These are phyloP conservation scores for Entomobrya proxima DNA, from an alignment of 2,888 invertebrate genomes.

Conservation along the genomic window DNA sequence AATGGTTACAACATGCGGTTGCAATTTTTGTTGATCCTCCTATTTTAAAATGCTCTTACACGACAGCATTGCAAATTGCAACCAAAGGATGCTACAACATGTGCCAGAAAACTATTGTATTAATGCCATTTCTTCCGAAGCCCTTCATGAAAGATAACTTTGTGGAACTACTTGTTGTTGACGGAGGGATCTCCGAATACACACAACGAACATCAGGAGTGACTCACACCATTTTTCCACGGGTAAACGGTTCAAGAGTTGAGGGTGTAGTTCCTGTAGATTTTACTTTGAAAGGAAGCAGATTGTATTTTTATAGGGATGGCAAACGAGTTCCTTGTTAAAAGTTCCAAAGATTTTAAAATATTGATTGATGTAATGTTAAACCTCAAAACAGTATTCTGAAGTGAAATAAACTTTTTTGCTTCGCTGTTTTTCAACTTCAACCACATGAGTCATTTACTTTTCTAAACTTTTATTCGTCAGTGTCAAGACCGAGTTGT, in stretches of 20 bases:
- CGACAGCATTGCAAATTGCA: slow-evolving; percentile 32
- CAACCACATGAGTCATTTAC: background rate
- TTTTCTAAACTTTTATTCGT: background rate
- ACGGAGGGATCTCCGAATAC: background rate
- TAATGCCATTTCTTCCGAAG: slow-evolving; percentile 35
- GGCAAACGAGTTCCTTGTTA: background rate
- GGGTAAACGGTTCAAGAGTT: background rate
- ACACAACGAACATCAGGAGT: background rate
- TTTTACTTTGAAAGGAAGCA: slow-evolving; percentile 19
- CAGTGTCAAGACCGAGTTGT: background rate
- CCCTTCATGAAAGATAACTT: slow-evolving; percentile 31
- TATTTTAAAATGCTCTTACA: slow-evolving; percentile 40
- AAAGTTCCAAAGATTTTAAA: background rate
- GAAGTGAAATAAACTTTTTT: slow-evolving; percentile 13
- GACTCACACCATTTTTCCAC: background rate
- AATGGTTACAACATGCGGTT: background rate
- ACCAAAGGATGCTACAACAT: slow-evolving; percentile 26
- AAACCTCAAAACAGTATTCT: slow-evolving; percentile 3
- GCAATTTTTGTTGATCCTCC: slow-evolving; percentile 53
- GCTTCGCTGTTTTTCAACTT: background rate
- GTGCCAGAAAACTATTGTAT: slow-evolving; percentile 10
- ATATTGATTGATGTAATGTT: background rate
- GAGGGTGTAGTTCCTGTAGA: background rate
- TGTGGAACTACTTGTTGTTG: slow-evolving; percentile 38
- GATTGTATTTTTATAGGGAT: slow-evolving; percentile 40